Evolutionary conservation across 2,113 vertebrate genomes (phyloP).

Genomic region (Hydrochoerus hydrochaeris): DNA sequence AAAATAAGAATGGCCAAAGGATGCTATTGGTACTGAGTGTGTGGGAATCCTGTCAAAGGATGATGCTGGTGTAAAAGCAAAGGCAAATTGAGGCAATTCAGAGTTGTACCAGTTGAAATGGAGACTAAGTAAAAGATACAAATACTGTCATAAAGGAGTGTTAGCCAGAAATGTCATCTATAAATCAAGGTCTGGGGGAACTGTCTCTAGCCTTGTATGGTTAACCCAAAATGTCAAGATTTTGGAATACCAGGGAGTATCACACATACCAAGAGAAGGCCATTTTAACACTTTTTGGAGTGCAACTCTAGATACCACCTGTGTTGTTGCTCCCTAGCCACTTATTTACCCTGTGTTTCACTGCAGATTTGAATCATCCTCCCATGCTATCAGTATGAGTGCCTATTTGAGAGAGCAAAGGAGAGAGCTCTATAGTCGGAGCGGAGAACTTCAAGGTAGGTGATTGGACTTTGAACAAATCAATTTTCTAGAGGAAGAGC

Average conservation of each 20-base stretch:
- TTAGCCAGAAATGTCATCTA: neutral
- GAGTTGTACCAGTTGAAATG: neutral
- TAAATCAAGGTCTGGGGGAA: neutral
- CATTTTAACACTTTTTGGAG: neutral
- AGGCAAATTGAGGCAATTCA: neutral
- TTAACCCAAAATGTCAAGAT: neutral
- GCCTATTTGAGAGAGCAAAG: constrained; percentile 97
- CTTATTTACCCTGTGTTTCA: neutral
- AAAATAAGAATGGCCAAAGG: neutral
- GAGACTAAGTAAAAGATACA: neutral
- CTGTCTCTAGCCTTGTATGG: neutral
- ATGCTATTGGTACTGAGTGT: neutral
- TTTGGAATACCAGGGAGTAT: accelerated
- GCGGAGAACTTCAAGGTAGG: constrained; percentile 98
- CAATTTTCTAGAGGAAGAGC: neutral
- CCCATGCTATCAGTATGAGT: constrained; percentile 99
- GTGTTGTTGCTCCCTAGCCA: neutral
- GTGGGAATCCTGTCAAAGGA: neutral
- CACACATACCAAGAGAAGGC: neutral
- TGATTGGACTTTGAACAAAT: neutral
- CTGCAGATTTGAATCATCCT: constrained; percentile 96
- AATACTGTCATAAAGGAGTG: neutral
- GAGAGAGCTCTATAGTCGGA: constrained; percentile 97
- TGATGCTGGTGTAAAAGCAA: neutral
- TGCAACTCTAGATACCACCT: accelerated